Base-by-base conservation (phyloP, 2,888 invertebrate genomes). In the Drosophila phalerata region DNA sequence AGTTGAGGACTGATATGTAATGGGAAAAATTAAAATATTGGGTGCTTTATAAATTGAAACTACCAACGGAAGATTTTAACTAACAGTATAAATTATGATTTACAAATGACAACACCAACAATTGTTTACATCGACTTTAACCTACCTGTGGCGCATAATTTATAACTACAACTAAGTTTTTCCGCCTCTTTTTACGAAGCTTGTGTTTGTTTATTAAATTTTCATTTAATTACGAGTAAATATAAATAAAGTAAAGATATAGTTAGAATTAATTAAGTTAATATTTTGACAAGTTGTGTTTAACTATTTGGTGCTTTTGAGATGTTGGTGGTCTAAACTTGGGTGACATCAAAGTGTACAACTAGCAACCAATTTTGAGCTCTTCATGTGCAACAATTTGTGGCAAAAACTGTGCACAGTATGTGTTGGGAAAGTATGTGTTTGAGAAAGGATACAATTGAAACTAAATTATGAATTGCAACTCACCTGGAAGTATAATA, bases 401-500 rank as follows among this genome's bases (percentile, higher is more conserved):
- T 64, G 61, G 48, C 37, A 38, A 52, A 52, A 69, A 61, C 11
- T 53, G 66, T 79, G 77, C 79, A 69, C 60, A 8, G 13, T 5
- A 38, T 15, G 25, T 49, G 37, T 37, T n/a, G 55, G 17, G 8
- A n/a, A n/a, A n/a, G n/a, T n/a, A n/a, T n/a, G n/a, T n/a, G n/a
- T 25, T 10, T 60, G 30, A 10, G 17, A 37, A 8, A 25, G 43
- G 32, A 25, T 6, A 9, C 28, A 45, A 25, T n/a, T 43, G 13
- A n/a, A 11, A 6, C 13, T 28, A 38, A 10, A 25, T 5, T 19
- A 11, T 61, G n/a, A 2, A 48, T 10, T 6, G n/a, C 9, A 58
- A 81, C 89, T 93, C 95, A 98, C 99, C 96, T 99, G 98, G 96
- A 99, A 99, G 94, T 98, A 98, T 70, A 99, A 94, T 92, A 99